These are phyloP conservation scores for Phataginus tricuspis DNA, from an alignment of 2,797 vertebrate genomes.

Conservation along the genomic window DNA sequence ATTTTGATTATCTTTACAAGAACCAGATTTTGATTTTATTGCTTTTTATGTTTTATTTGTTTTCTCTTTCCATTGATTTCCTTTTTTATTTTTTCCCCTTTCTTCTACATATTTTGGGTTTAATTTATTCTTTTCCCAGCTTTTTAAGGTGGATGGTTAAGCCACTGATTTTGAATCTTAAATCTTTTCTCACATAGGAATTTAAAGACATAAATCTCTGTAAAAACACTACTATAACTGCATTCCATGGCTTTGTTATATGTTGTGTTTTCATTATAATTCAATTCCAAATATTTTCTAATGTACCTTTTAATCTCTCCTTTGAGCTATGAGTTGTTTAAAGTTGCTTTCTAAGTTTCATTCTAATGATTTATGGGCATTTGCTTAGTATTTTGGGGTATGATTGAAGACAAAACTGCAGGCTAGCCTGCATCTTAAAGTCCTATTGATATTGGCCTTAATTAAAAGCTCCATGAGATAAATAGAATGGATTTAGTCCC, in stretches of 20 bases:
- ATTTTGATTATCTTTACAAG: neutral
- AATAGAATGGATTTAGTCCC: neutral
- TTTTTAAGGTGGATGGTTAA: neutral
- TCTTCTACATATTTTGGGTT: neutral
- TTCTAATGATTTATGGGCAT: neutral
- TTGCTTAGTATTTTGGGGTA: neutral
- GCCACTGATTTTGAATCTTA: neutral
- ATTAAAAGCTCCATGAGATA: neutral
- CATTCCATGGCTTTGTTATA: neutral
- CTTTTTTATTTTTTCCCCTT: neutral
- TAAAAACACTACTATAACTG: neutral
- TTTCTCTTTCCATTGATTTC: neutral
- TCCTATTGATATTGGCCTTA: neutral
- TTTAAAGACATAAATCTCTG: neutral
- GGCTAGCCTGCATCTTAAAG: neutral
- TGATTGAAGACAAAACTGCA: neutral
- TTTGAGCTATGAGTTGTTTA: neutral
- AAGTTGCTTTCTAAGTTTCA: neutral
- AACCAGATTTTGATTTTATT: neutral
- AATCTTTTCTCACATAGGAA: neutral
- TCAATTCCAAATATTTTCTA: neutral
- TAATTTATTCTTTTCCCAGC: neutral
- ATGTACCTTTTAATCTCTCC: neutral
- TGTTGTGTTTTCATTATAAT: neutral
- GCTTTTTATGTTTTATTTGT: neutral